phyloP scores from a whole-genome alignment of 2,113 vertebrate genomes.

The Halichoerus grypus region DNA sequence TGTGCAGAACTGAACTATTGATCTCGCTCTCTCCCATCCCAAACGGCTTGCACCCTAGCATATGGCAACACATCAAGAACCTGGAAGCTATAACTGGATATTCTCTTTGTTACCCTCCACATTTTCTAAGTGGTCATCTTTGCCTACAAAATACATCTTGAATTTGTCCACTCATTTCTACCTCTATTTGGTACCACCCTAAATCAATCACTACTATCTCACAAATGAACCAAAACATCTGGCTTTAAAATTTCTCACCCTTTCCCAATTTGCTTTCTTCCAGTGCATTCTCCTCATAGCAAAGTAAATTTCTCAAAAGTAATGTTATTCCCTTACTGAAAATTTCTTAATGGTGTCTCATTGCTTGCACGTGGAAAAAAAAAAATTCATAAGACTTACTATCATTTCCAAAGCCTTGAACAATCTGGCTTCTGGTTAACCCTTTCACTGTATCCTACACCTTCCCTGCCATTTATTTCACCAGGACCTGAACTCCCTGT shows the following conservation, averaged over 20 bases:
- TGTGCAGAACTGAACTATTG: neutral
- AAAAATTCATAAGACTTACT: neutral
- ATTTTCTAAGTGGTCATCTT: neutral
- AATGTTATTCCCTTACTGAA: neutral
- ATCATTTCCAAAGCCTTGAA: neutral
- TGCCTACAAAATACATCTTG: neutral
- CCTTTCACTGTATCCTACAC: neutral
- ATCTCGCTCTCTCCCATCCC: neutral
- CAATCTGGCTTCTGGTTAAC: neutral
- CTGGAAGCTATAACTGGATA: neutral
- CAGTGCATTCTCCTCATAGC: neutral
- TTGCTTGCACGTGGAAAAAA: neutral
- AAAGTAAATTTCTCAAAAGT: conserved; percentile 32
- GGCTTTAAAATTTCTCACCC: neutral
- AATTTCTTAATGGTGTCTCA: neutral
- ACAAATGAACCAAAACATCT: conserved; percentile 11
- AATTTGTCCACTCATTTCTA: neutral
- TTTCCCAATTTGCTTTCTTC: neutral
- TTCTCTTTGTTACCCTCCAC: neutral
- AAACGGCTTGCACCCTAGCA: neutral
- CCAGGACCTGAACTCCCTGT: neutral
- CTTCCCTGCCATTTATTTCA: neutral
- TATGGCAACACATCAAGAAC: neutral
- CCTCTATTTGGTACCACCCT: neutral
- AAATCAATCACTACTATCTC: conserved; percentile 8